phyloP scores from a whole-genome alignment of 2,888 invertebrate genomes.

The Anorthoa munda region DNA sequence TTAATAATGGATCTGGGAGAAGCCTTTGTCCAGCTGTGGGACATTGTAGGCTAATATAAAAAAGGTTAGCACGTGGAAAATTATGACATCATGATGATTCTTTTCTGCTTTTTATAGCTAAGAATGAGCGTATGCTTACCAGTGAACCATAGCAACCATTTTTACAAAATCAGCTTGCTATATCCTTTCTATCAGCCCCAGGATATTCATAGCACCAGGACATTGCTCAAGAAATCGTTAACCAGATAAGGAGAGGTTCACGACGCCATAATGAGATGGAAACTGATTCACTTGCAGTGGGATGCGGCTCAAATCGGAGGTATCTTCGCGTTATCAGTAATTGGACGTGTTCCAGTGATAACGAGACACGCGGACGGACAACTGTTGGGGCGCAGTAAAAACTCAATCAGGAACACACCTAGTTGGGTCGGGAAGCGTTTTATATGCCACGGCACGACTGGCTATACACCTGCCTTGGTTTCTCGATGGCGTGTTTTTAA shows the following conservation, averaged over 20 bases:
- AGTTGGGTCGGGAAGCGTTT: conserved; percentile 40
- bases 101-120: no score
- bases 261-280: conserved; percentile 38
- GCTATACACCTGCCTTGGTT: not conserved
- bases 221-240: conserved; percentile 19
- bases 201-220: conserved; percentile 31
- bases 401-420: conserved; percentile 66
- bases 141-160: not conserved
- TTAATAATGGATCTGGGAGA: no score
- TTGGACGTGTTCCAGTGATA: conserved; percentile 65
- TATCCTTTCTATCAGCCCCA: conserved; percentile 9
- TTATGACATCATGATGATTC: no score
- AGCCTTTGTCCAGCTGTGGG: no score
- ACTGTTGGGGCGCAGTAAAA: conserved; percentile 65
- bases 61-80: not conserved
- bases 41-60: no score
- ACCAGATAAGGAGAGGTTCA: conserved; percentile 32
- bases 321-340: conserved; percentile 65
- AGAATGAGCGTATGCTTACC: not conserved
- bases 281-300: conserved; percentile 46
- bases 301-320: conserved; percentile 45
- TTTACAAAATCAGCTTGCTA: not conserved
- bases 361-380: conserved; percentile 49
- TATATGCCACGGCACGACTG: conserved; percentile 53
- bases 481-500: not conserved